phyloP scores from a whole-genome alignment of 2,797 vertebrate genomes.

The Rhynchonycteris naso region DNA sequence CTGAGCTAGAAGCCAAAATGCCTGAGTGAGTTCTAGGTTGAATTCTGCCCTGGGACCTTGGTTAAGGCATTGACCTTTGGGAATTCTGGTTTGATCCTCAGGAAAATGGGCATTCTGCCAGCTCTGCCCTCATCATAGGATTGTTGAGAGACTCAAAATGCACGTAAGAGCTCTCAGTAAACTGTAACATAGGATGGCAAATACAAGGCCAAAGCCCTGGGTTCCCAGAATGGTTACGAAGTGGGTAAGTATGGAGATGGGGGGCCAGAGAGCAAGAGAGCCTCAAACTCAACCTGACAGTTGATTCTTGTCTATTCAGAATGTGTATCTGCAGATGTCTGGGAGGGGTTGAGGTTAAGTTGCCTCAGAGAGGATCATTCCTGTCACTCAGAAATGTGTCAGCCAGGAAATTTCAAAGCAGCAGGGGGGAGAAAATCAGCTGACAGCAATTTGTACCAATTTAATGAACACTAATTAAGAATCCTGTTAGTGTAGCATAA shows the following conservation, averaged over 20 bases:
- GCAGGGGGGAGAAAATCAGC: slow-evolving; percentile 17
- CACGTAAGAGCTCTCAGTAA: background rate
- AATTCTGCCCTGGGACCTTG: slow-evolving; percentile 24
- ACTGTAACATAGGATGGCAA: background rate
- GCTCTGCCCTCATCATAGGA: background rate
- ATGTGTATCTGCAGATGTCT: background rate
- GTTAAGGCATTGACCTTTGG: slow-evolving; percentile 57
- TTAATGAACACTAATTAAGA: slow-evolving; percentile 66
- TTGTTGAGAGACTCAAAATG: background rate
- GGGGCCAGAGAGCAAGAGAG: background rate
- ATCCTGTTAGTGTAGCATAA: slow-evolving; percentile 43
- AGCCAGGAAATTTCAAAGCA: slow-evolving; percentile 55
- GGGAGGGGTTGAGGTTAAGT: slow-evolving; percentile 27
- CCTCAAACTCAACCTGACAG: background rate
- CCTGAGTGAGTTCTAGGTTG: background rate
- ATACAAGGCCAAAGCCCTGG: background rate
- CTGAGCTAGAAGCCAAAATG: slow-evolving; percentile 53
- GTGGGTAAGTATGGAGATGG: background rate
- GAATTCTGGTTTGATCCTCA: slow-evolving; percentile 26
- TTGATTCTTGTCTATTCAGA: background rate
- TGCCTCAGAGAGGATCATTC: background rate
- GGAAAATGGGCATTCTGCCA: slow-evolving; percentile 41
- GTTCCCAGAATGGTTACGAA: background rate
- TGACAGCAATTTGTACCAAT: slow-evolving; percentile 38
- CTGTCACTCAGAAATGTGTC: slow-evolving; percentile 52